Conservation (phyloP, 2,113 vertebrate species). For the Tamias sibiricus region DNA sequence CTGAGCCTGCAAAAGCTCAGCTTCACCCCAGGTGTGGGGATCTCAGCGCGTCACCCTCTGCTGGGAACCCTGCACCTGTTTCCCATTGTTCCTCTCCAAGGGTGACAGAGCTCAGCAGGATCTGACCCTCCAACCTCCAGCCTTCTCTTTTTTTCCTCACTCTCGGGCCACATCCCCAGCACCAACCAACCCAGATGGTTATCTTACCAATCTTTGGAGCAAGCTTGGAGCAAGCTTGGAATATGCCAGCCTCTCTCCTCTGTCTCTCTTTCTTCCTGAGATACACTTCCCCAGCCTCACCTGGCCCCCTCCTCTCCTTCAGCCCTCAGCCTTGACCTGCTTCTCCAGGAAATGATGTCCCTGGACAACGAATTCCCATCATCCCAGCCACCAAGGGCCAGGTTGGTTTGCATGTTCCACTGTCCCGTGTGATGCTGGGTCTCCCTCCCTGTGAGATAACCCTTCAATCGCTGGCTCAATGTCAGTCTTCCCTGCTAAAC, state of each 20-base stretch:
- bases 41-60: neutral
- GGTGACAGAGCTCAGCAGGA: too few relatives aligned
- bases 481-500: neutral
- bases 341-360: neutral
- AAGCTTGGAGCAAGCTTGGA: neutral
- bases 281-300: neutral
- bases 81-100: neutral
- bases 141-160: neutral
- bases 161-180: too few relatives aligned
- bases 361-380: neutral
- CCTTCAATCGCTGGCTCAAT: neutral
- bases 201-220: neutral
- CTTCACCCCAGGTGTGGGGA: neutral
- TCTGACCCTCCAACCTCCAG: neutral
- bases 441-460: neutral
- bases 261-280: neutral
- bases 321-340: neutral
- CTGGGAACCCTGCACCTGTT: neutral
- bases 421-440: accelerated
- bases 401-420: neutral
- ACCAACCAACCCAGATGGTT: neutral
- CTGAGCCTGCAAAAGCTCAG: neutral
- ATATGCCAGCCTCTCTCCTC: too few relatives aligned
- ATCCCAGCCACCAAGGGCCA: neutral
- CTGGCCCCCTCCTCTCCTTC: neutral